Percentiles rank a stretch among this genome's conserved stretches.
These are phyloP conservation scores for Lagenorhynchus albirostris DNA, from an alignment of 2,113 vertebrate species.

Conservation along the genomic window DNA sequence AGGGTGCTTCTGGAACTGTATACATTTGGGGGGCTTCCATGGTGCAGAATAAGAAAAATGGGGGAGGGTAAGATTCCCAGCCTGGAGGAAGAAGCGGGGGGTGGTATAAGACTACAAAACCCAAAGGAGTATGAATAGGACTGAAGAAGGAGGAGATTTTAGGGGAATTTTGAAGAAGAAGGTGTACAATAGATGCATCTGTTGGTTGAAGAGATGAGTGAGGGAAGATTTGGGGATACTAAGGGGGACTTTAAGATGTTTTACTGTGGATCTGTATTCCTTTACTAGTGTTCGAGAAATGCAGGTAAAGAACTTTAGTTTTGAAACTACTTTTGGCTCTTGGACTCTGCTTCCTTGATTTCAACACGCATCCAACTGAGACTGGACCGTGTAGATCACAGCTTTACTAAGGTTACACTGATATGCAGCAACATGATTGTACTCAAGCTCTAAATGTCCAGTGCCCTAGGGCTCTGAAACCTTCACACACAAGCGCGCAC, in stretches of 20 bases:
- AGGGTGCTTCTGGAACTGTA: not conserved
- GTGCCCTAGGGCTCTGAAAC: not conserved
- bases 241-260: not conserved
- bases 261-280: not conserved
- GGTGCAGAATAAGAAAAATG: not conserved
- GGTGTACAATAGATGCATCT: not conserved
- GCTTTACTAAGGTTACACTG: not conserved
- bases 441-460: not conserved
- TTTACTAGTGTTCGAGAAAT: not conserved
- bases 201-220: not conserved
- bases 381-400: not conserved
- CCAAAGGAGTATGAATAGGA: not conserved
- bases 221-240: not conserved
- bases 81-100: not conserved
- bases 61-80: not conserved
- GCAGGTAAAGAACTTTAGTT: not conserved
- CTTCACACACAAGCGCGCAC: no score
- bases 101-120: not conserved
- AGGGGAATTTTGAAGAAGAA: not conserved
- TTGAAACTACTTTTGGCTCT: not conserved
- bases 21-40: not conserved
- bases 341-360: not conserved
- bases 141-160: not conserved
- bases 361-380: not conserved
- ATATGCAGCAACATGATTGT: not conserved